Evolutionary conservation across 2,888 invertebrate species (phyloP).

Genomic region (Ochropleura plecta): DNA sequence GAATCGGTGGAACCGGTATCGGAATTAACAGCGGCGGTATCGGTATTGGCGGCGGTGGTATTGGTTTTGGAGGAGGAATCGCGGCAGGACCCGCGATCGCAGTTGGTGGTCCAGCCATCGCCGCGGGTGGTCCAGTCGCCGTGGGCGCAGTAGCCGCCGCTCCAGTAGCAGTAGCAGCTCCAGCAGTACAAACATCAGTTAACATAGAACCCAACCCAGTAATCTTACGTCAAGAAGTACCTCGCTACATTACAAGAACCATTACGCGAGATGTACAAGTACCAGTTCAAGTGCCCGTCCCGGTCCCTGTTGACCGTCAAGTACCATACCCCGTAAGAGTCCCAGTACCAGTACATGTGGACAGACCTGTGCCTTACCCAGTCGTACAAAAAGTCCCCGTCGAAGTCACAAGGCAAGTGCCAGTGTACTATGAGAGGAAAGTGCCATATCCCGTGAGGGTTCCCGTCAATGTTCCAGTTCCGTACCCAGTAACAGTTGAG

Average conservation of each 20-base stretch:
- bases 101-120: conserved; percentile 62
- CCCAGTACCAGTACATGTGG: conserved; percentile 88
- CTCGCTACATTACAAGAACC: conserved; percentile 85
- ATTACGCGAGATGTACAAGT: conserved; percentile 86
- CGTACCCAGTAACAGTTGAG: conserved; percentile 91
- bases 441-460: conserved; percentile 89
- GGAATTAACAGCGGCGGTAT: conserved; percentile 35
- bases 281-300: conserved; percentile 88
- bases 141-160: conserved; percentile 66
- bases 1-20: conserved; percentile 54
- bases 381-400: conserved; percentile 89
- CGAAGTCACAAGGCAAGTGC: conserved; percentile 86
- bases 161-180: conserved; percentile 71
- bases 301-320: conserved; percentile 86
- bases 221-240: conserved; percentile 85
- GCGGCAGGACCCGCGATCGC: conserved; percentile 40
- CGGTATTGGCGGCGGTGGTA: conserved; percentile 32
- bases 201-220: conserved; percentile 86
- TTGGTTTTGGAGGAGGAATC: conserved; percentile 48
- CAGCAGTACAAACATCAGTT: conserved; percentile 82
- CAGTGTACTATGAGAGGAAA: conserved; percentile 86
- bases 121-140: conserved; percentile 56
- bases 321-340: conserved; percentile 89
- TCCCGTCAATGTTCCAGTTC: conserved; percentile 89
- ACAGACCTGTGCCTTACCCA: conserved; percentile 88